Conservation (phyloP, 2,113 vertebrate species). For the Misgurnus anguillicaudatus region DNA sequence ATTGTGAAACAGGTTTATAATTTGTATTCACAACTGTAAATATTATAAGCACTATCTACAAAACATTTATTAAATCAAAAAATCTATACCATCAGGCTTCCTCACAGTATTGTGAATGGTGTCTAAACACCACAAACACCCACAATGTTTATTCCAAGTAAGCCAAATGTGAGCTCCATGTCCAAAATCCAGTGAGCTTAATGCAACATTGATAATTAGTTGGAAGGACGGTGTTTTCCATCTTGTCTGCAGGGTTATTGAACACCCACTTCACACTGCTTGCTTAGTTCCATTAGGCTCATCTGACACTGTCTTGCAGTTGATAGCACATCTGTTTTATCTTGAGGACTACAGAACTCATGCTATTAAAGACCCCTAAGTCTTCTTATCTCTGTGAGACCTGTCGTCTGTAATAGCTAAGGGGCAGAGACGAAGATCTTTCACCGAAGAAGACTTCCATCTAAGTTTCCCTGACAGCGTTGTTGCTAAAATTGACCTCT, state of each 20-base stretch:
- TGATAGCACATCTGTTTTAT: constrained; percentile 34
- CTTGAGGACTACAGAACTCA: constrained; percentile 17
- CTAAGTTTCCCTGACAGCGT: neutral
- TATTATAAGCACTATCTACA: too few species aligned
- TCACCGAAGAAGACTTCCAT: neutral
- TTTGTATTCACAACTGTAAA: too few species aligned
- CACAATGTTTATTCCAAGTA: neutral
- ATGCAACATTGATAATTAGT: neutral
- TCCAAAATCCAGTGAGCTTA: neutral
- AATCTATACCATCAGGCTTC: too few species aligned
- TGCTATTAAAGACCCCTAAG: constrained; percentile 41
- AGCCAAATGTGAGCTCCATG: neutral
- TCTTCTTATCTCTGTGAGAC: constrained; percentile 41
- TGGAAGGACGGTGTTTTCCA: constrained; percentile 1
- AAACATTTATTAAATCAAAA: too few species aligned
- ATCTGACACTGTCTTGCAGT: constrained; percentile 8
- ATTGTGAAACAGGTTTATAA: too few species aligned
- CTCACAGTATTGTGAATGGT: too few species aligned
- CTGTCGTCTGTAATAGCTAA: neutral
- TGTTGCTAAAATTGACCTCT: constrained; percentile 9
- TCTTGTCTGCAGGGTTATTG: constrained; percentile 16
- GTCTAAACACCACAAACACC: too few species aligned
- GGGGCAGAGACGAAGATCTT: neutral
- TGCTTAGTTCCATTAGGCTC: constrained; percentile 11
- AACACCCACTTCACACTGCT: constrained; percentile 18